phyloP scores from a whole-genome alignment of 2,888 invertebrate genomes.

The Lepeophtheirus nordmannii region DNA sequence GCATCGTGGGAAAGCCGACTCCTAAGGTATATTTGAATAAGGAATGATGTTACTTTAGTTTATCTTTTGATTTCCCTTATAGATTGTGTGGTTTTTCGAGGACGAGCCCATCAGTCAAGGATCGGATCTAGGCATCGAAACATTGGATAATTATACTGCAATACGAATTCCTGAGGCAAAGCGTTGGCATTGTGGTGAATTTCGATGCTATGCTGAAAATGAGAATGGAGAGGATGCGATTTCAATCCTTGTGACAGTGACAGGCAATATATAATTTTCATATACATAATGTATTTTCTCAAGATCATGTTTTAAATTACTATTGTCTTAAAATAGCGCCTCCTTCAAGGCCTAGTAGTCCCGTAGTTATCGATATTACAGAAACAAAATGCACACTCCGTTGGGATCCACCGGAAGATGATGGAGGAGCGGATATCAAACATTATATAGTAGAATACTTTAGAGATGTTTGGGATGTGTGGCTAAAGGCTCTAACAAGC shows the following conservation, averaged over 20 bases:
- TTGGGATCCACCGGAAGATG: slow-evolving; percentile 22
- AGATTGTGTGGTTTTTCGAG: slow-evolving; percentile 23
- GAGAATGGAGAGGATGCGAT: slow-evolving; percentile 24
- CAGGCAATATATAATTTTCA: not conserved
- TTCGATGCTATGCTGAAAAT: slow-evolving; percentile 21
- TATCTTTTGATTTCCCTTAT: not conserved
- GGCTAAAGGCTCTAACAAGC: slow-evolving; percentile 24
- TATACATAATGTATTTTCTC: too few species aligned
- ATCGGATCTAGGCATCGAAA: slow-evolving; percentile 16
- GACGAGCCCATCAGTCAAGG: slow-evolving; percentile 22
- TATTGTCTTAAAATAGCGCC: too few species aligned
- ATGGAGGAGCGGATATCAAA: slow-evolving; percentile 24
- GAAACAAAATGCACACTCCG: slow-evolving; percentile 22
- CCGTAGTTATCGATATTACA: slow-evolving; percentile 24
- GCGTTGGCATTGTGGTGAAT: slow-evolving; percentile 25
- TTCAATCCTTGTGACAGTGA: slow-evolving; percentile 25
- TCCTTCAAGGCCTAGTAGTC: slow-evolving; percentile 15
- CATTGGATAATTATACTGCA: slow-evolving; percentile 8
- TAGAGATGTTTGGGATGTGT: slow-evolving; percentile 25
- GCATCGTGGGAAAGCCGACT: slow-evolving; percentile 21
- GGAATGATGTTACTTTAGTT: not conserved
- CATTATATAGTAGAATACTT: slow-evolving; percentile 24
- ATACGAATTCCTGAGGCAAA: slow-evolving; percentile 21
- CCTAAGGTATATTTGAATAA: slow-evolving; percentile 12
- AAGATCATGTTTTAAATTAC: too few species aligned